phyloP scores from a whole-genome alignment of 2,888 invertebrate genomes.

The Orthosia gothica region DNA sequence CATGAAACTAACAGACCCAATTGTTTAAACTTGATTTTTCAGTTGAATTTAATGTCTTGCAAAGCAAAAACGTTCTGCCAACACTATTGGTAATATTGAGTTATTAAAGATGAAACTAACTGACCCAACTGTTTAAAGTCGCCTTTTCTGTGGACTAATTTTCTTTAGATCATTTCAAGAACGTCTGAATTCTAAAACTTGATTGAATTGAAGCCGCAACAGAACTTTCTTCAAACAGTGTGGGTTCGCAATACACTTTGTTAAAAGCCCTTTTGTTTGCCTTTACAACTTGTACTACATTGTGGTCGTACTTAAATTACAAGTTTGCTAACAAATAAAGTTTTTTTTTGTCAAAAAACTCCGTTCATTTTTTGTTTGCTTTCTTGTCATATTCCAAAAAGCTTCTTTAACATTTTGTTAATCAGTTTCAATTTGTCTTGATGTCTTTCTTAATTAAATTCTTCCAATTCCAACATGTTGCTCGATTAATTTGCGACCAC shows the following conservation, averaged over 20 bases:
- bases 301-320: constrained; percentile 43
- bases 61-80: not conserved
- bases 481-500: constrained; percentile 38
- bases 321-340: constrained; percentile 25
- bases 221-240: constrained; percentile 52
- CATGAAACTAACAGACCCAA: not conserved
- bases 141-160: not conserved
- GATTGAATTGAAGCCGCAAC: constrained; percentile 48
- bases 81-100: constrained; percentile 23
- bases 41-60: not conserved
- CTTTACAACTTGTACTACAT: constrained; percentile 32
- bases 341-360: constrained; percentile 4
- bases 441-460: constrained; percentile 38
- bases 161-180: constrained; percentile 10
- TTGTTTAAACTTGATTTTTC: not conserved
- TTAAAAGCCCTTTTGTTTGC: constrained; percentile 46
- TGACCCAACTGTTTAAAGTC: constrained; percentile 3
- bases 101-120: constrained; percentile 21
- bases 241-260: constrained; percentile 40
- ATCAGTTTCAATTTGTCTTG: constrained; percentile 4
- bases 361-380: not conserved
- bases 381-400: not conserved
- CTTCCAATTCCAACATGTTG: constrained; percentile 38
- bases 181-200: constrained; percentile 34
- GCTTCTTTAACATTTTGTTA: constrained; percentile 10